A percentile compares a stretch with the other conserved stretches of the same genome.
These are phyloP conservation scores for Escarpia spicata DNA, from an alignment of 2,888 invertebrate species.

Conservation along the genomic window DNA sequence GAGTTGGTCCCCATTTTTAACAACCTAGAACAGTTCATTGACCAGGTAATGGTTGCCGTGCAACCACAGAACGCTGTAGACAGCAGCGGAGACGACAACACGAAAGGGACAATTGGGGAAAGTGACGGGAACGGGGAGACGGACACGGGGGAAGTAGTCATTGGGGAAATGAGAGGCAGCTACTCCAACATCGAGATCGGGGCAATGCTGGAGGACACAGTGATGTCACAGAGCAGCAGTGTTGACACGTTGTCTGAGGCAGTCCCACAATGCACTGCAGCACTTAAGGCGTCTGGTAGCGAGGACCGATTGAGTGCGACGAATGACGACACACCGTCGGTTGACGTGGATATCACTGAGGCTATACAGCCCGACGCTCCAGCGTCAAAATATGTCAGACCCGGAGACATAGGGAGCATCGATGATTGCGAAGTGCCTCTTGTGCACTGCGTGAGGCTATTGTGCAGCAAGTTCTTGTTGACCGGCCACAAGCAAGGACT, in stretches of 20 bases:
- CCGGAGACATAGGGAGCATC: slow-evolving; percentile 69
- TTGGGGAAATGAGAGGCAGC: slow-evolving; percentile 35
- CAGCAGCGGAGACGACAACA: background rate
- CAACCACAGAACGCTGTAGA: background rate
- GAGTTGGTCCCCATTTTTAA: slow-evolving; percentile 22
- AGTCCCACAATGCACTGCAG: slow-evolving; percentile 34
- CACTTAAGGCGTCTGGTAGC: background rate
- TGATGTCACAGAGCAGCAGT: slow-evolving; percentile 55
- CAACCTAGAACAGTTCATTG: slow-evolving; percentile 18
- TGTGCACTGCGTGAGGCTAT: slow-evolving; percentile 77
- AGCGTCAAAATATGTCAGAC: background rate
- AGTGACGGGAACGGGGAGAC: background rate
- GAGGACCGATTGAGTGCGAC: slow-evolving; percentile 17
- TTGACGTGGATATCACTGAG: slow-evolving; percentile 31
- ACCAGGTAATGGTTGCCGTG: background rate
- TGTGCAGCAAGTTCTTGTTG: slow-evolving; percentile 79
- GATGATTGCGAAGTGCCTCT: slow-evolving; percentile 75
- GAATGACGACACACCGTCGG: background rate
- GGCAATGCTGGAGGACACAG: slow-evolving; percentile 56
- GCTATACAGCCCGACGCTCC: slow-evolving; percentile 26
- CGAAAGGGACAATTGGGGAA: background rate
- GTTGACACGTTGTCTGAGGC: slow-evolving; percentile 56
- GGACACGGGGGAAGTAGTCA: background rate
- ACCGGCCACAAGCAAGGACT: slow-evolving; percentile 67
- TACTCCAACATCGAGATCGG: slow-evolving; percentile 62